These are phyloP conservation scores for Azorinus chamasolen DNA, from an alignment of 2,888 invertebrate genomes.

Conservation along the genomic window DNA sequence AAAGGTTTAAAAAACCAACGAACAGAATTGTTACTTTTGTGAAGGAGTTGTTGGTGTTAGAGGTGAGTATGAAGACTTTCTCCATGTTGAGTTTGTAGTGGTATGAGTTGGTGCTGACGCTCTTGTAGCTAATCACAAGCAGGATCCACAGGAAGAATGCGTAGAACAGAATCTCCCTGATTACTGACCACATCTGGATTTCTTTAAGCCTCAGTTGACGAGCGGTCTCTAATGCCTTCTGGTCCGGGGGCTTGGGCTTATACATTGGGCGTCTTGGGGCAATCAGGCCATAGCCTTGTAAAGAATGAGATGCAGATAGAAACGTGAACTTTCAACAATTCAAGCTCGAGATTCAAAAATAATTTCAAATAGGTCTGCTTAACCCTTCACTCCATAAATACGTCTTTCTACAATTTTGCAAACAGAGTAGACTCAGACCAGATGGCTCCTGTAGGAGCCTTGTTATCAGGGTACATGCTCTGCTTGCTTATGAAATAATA, in stretches of 20 bases:
- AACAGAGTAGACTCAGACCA: too few relatives aligned
- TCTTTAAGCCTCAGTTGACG: slow-evolving; percentile 86
- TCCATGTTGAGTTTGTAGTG: slow-evolving; percentile 85
- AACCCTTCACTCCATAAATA: too few relatives aligned
- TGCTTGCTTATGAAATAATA: too few relatives aligned
- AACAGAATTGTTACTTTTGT: slow-evolving; percentile 70
- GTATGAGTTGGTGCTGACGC: slow-evolving; percentile 86
- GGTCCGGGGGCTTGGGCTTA: slow-evolving; percentile 85
- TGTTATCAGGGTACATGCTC: too few relatives aligned
- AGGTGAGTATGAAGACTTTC: slow-evolving; percentile 77
- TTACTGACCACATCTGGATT: slow-evolving; percentile 87
- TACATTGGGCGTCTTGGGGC: slow-evolving; percentile 79
- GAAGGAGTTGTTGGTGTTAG: slow-evolving; percentile 69
- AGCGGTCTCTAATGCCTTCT: slow-evolving; percentile 82
- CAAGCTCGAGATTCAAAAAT: too few relatives aligned
- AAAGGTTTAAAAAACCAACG: too few relatives aligned
- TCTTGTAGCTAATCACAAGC: slow-evolving; percentile 86
- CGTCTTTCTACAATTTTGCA: too few relatives aligned
- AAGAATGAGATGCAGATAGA: not conserved
- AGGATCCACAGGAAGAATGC: slow-evolving; percentile 87
- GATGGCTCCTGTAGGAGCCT: too few relatives aligned
- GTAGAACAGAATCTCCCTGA: slow-evolving; percentile 87
- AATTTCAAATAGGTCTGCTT: too few relatives aligned
- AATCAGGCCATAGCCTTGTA: slow-evolving; percentile 71
- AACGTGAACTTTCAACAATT: too few relatives aligned